Percentiles rank a stretch among this genome's conserved stretches.
Evolutionary conservation across 1,140 invertebrate species (phyloP).

Genomic region (Sipha flava): DNA sequence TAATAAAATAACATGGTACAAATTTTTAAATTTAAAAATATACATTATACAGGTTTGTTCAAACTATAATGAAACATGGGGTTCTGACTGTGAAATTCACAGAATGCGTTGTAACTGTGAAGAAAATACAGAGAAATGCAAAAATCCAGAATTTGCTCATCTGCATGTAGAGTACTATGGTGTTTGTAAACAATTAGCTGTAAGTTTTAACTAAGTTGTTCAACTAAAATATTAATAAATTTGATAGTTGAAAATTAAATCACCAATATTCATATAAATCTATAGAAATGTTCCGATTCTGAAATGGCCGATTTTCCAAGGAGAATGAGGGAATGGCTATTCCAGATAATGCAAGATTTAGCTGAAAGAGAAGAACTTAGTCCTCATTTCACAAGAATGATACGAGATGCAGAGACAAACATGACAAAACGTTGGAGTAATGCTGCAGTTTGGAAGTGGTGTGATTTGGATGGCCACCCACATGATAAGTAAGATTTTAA

Average conservation of each 20-base stretch:
- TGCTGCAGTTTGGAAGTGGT: slow-evolving; percentile 95
- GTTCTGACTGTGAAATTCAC: slow-evolving; percentile 85
- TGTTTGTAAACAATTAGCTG: slow-evolving; percentile 66
- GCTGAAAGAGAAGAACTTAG: slow-evolving; percentile 79
- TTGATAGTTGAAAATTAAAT: not conserved
- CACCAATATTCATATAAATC: slow-evolving; percentile 1
- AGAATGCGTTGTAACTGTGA: slow-evolving; percentile 82
- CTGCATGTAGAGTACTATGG: slow-evolving; percentile 91
- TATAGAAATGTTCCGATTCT: slow-evolving; percentile 66
- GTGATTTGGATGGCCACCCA: slow-evolving; percentile 81
- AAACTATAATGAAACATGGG: slow-evolving; percentile 87
- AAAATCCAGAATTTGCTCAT: slow-evolving; percentile 65
- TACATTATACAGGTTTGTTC: slow-evolving; percentile 74
- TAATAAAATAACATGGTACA: not conserved
- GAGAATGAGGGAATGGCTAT: slow-evolving; percentile 92
- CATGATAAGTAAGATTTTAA: slow-evolving; percentile 57
- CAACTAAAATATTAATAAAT: not conserved
- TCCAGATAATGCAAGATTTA: slow-evolving; percentile 90
- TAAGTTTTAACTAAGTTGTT: slow-evolving; percentile 43
- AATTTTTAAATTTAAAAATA: not conserved
- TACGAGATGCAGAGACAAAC: slow-evolving; percentile 78
- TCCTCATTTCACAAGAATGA: slow-evolving; percentile 74
- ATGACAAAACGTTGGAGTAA: slow-evolving; percentile 75
- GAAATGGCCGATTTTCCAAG: slow-evolving; percentile 86
- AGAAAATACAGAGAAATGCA: slow-evolving; percentile 62